These are phyloP conservation scores for Dendrolimus pini DNA, from an alignment of 2,888 invertebrate genomes.

Conservation along the genomic window DNA sequence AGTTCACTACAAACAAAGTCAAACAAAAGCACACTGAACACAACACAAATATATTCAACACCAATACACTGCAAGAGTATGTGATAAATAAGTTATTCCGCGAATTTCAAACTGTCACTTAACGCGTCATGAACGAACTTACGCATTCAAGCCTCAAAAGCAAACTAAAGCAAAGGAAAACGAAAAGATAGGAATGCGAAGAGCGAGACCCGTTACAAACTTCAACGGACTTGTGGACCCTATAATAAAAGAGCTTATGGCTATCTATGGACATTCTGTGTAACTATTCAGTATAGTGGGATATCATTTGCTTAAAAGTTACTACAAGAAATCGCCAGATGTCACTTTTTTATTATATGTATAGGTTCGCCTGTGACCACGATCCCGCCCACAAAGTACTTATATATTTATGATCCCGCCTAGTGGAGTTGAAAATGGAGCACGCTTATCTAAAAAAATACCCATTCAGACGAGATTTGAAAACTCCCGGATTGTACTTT, in stretches of 20 bases:
- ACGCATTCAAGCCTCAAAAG: constrained; percentile 37
- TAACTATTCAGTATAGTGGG: too few relatives aligned
- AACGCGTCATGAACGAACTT: constrained; percentile 27
- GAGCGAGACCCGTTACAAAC: constrained; percentile 13
- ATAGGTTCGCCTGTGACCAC: too few relatives aligned
- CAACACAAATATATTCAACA: constrained; percentile 36
- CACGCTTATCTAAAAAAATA: too few relatives aligned
- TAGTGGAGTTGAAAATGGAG: too few relatives aligned
- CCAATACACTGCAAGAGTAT: constrained; percentile 37
- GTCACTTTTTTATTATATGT: too few relatives aligned
- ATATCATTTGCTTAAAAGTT: too few relatives aligned
- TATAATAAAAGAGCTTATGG: constrained; percentile 9
- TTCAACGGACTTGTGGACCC: constrained; percentile 14
- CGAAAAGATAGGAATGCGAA: constrained; percentile 4
- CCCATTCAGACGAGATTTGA: too few relatives aligned
- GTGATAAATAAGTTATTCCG: constrained; percentile 55
- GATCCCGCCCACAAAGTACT: too few relatives aligned
- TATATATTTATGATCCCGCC: too few relatives aligned
- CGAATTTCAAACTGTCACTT: constrained; percentile 42
- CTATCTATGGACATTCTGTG: too few relatives aligned
- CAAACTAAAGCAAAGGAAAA: constrained; percentile 38
- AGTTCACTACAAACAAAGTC: constrained; percentile 20
- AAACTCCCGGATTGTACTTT: too few relatives aligned
- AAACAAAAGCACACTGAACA: constrained; percentile 32
- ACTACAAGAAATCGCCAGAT: too few relatives aligned